Base-by-base conservation (phyloP, 2,113 vertebrate genomes). In the Pseudolaguvia tuberculata region DNA sequence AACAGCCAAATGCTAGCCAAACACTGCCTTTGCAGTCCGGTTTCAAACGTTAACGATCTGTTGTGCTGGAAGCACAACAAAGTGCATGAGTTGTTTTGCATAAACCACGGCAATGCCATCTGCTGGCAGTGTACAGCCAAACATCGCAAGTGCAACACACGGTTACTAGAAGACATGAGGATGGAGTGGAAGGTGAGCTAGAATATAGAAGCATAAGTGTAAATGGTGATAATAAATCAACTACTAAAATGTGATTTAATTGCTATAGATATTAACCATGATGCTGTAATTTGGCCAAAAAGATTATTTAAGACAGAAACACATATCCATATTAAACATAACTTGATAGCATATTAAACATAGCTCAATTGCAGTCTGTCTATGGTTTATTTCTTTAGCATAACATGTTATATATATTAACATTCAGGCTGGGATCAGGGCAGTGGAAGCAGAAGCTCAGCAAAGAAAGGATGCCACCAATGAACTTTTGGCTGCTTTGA, bases 121-220 rank as follows among this genome's bases (percentile, higher is more conserved):
- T 73, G 71, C 51, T 73, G 71, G 71, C 71, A 73, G 29, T 73
- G 71, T 29, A 25, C 29, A 73, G 18, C 57, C 48, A 73, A 62
- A 14, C 71, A 73, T 29, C 71, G 45, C 13, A 51, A 51, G 4
- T 62, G 76, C 58, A 62, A 70, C 21, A 21, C 50, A 3, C 14
- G 48, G 12, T 11, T 25, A 39, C 62, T 73, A 62, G 52, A 67
- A 17, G 53, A 61, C 45, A 56, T 73, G 50, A 65, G 61, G 45
- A 48, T 20, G 10, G 71, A 47, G 13, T 66, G 61, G 53, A 66
- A 69, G 77, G 77, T 70, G 63, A 65, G 58, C 31, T n/a, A 18
- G 10, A 4, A 61, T 39, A 61, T 39, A 35, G 31, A 10, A 61
- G 35, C 35, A 17, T 65, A 63, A 45, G 5, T 23, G 12, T 65